These are phyloP conservation scores for Dermochelys coriacea DNA, from an alignment of 2,797 vertebrate genomes.

Conservation along the genomic window DNA sequence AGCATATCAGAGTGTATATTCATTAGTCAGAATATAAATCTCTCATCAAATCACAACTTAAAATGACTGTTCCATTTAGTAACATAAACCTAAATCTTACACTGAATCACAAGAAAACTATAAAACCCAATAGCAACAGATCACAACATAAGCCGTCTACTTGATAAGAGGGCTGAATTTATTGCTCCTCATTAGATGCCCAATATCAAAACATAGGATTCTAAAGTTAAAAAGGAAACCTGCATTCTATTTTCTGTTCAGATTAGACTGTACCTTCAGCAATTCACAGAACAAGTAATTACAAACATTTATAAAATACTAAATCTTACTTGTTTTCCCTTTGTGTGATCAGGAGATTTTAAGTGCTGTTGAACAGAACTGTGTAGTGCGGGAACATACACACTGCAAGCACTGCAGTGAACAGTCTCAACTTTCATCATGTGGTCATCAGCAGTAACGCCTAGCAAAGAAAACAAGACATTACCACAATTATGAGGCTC, in stretches of 20 bases:
- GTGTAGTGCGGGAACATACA: constrained; percentile 86
- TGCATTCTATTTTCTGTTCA: not conserved
- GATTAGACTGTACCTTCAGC: not conserved
- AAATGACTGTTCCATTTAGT: not conserved
- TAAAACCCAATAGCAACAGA: not conserved
- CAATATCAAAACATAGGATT: not conserved
- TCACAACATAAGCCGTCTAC: not conserved
- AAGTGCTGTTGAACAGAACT: constrained; percentile 88
- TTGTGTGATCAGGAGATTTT: constrained; percentile 85
- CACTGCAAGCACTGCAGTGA: constrained; percentile 87
- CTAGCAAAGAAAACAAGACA: constrained; percentile 70
- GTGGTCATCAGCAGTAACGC: constrained; percentile 87
- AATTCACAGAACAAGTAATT: not conserved
- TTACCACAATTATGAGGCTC: not conserved
- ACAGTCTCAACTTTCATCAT: constrained; percentile 91
- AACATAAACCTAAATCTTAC: not conserved
- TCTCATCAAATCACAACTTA: not conserved
- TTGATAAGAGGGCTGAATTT: too few species aligned
- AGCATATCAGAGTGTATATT: not conserved
- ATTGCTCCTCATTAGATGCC: not conserved
- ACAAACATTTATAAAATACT: not conserved
- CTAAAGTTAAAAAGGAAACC: not conserved
- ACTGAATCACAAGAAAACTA: not conserved
- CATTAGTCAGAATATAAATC: not conserved
- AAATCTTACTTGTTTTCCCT: constrained; percentile 84